Evolutionary conservation across 2,113 vertebrate genomes (phyloP).

Genomic region (Dasyprocta punctata): DNA sequence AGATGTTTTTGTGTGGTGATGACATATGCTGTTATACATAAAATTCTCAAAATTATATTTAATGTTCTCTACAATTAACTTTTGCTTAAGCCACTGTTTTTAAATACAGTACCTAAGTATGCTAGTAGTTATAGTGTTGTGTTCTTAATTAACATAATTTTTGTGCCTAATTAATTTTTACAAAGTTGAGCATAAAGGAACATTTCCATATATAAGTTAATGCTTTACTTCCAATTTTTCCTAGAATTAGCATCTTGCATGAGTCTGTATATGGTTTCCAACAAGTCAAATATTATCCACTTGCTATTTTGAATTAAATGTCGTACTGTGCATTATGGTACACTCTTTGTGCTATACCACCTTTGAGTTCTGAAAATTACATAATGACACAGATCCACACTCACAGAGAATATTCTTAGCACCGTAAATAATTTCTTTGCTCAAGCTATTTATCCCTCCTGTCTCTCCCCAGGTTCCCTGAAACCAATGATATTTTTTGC

Average conservation of each 20-base stretch:
- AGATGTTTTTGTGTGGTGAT: not conserved
- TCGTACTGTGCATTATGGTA: too few relatives aligned
- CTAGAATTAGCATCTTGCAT: not conserved
- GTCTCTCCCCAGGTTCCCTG: not conserved
- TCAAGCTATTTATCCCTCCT: not conserved
- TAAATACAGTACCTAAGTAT: not conserved
- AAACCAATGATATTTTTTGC: not conserved
- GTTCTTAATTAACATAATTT: not conserved
- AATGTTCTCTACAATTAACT: not conserved
- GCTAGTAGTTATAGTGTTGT: not conserved
- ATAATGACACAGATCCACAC: not conserved
- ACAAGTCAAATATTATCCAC: not conserved
- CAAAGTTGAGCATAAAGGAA: not conserved
- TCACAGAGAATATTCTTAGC: not conserved
- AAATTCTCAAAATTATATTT: not conserved
- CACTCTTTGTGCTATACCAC: not conserved
- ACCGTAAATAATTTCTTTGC: not conserved
- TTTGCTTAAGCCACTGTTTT: not conserved
- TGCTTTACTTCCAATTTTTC: not conserved
- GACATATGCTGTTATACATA: not conserved
- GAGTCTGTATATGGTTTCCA: not conserved
- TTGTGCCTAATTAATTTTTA: not conserved
- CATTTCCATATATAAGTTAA: not conserved
- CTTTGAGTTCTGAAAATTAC: not conserved
- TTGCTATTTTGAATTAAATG: not conserved